These are phyloP conservation scores for Aphidoletes aphidimyza DNA, from an alignment of 2,888 invertebrate genomes.

Conservation along the genomic window DNA sequence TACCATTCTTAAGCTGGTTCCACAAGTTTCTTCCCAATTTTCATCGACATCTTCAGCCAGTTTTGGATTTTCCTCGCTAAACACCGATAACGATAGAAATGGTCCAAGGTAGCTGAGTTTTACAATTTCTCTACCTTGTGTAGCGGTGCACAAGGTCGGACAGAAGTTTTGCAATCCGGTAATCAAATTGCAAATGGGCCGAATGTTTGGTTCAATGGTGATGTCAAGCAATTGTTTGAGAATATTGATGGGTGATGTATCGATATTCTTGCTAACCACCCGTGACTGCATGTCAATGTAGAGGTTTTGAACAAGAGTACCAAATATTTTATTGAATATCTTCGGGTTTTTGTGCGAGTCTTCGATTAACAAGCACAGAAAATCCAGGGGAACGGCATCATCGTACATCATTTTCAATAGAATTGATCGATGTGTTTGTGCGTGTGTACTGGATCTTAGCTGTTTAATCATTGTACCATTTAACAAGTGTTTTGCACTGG, in stretches of 20 bases:
- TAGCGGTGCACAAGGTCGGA: constrained; percentile 76
- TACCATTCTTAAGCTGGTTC: not conserved
- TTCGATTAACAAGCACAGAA: constrained; percentile 71
- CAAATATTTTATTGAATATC: constrained; percentile 63
- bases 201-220: constrained; percentile 73
- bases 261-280: constrained; percentile 69
- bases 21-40: constrained; percentile 24
- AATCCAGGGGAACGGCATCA: constrained; percentile 72
- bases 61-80: constrained; percentile 92
- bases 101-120: constrained; percentile 89
- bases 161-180: constrained; percentile 77
- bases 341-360: constrained; percentile 68
- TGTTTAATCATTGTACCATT: constrained; percentile 23
- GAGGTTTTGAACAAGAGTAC: constrained; percentile 63
- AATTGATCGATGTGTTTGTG: constrained; percentile 64
- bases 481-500: constrained; percentile 15
- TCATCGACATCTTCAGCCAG: constrained; percentile 71
- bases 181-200: constrained; percentile 81
- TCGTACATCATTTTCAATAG: constrained; percentile 72
- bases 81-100: constrained; percentile 89
- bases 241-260: constrained; percentile 72
- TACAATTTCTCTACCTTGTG: constrained; percentile 86
- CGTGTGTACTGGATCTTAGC: not conserved
- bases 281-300: constrained; percentile 65
- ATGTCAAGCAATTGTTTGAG: constrained; percentile 85